phyloP scores from a whole-genome alignment of 2,888 invertebrate genomes.

The Eumerus sabulonum region DNA sequence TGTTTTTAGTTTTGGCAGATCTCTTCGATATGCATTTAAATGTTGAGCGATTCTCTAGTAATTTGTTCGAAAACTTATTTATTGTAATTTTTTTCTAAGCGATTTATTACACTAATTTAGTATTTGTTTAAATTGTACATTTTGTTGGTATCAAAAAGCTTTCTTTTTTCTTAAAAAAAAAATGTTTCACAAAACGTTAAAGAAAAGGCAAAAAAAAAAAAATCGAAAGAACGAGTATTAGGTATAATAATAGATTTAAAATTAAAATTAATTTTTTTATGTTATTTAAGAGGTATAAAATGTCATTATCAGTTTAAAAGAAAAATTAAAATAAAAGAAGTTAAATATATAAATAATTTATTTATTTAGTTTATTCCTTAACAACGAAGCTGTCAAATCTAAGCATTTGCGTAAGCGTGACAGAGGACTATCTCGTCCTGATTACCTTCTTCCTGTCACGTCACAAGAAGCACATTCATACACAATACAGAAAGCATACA shows the following conservation, averaged over 20 bases:
- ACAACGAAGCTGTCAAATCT: conserved; percentile 41
- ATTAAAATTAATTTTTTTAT: conserved; percentile 1
- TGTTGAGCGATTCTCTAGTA: conserved; percentile 50
- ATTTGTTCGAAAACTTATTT: conserved; percentile 14
- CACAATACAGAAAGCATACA: conserved; percentile 54
- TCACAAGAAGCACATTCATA: conserved; percentile 62
- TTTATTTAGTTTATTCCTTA: conserved; percentile 54
- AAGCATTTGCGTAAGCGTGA: conserved; percentile 53
- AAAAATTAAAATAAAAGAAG: conserved; percentile 14
- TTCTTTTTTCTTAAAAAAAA: background rate
- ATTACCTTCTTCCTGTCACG: conserved; percentile 23
- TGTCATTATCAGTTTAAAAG: conserved; percentile 28
- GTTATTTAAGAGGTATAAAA: conserved; percentile 17
- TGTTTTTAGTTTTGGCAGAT: conserved; percentile 22
- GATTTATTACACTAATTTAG: background rate
- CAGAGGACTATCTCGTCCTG: background rate
- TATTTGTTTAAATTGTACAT: conserved; percentile 47
- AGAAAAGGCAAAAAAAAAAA: too few species aligned
- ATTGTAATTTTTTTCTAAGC: conserved; percentile 18
- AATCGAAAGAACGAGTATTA: conserved; percentile 54
- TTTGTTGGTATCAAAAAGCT: conserved; percentile 57
- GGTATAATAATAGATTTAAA: conserved; percentile 17
- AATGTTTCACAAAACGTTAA: too few species aligned
- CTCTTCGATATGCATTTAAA: conserved; percentile 57
- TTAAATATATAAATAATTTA: conserved; percentile 63